phyloP scores from a whole-genome alignment of 2,888 invertebrate genomes.

The Caenorhabditis sp. region DNA sequence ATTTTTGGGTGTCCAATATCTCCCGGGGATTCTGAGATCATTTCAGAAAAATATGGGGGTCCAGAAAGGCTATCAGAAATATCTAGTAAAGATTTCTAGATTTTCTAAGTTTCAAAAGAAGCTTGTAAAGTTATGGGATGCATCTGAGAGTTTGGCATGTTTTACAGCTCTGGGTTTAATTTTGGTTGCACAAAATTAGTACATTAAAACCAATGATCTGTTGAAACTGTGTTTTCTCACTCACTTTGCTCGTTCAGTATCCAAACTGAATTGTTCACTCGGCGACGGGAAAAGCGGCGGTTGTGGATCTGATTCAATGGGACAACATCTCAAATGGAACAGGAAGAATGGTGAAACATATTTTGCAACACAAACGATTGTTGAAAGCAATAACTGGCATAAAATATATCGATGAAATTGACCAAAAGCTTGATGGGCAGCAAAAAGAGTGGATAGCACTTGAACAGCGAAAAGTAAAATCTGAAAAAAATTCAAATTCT shows the following conservation, averaged over 20 bases:
- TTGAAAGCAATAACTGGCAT: not conserved
- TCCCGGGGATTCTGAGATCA: no score
- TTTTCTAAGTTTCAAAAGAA: no score
- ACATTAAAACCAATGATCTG: no score
- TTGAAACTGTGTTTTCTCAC: not conserved
- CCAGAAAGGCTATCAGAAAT: no score
- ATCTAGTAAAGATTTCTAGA: no score
- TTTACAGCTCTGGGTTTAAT: no score
- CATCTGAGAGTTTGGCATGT: no score
- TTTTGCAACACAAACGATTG: not conserved
- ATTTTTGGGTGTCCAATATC: no score
- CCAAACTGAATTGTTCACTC: conserved; percentile 48
- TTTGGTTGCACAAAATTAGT: no score
- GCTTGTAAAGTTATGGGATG: no score
- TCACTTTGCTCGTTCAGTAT: conserved; percentile 45
- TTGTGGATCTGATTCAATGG: conserved; percentile 42
- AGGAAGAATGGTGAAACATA: not conserved
- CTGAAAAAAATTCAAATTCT: not conserved
- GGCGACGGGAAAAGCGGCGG: conserved; percentile 45
- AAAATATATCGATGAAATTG: conserved; percentile 20
- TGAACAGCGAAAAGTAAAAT: not conserved
- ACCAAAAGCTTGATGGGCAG: conserved; percentile 7
- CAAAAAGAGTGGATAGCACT: not conserved
- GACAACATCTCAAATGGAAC: conserved; percentile 25
- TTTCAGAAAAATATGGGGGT: no score